A percentile compares a stretch with the other conserved stretches of the same genome.
Conservation (phyloP, 2,888 invertebrate species). For the Brachynemurus nebulosus region DNA sequence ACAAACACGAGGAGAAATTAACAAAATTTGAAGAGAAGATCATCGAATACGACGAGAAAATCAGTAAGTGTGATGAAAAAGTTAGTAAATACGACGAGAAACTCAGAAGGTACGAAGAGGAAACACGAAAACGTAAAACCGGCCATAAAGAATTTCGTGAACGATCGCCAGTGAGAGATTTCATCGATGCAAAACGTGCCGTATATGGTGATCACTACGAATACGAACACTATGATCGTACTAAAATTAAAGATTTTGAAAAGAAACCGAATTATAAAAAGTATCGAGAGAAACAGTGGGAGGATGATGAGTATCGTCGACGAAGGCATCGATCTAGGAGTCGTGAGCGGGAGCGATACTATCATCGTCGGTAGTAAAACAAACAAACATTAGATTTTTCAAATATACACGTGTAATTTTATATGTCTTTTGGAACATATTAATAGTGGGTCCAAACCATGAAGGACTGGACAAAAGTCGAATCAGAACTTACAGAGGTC, state of each 20-base stretch:
- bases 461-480: too few species aligned
- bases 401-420: too few species aligned
- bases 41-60: not conserved
- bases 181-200: not conserved
- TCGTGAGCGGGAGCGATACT: not conserved
- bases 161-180: not conserved
- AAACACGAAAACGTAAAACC: not conserved
- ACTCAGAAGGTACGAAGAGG: conserved; percentile 1
- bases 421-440: too few species aligned
- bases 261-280: not conserved
- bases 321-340: not conserved
- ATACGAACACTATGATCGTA: not conserved
- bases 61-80: not conserved
- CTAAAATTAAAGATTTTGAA: not conserved
- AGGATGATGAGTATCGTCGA: conserved; percentile 1
- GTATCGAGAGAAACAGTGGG: not conserved
- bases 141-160: not conserved
- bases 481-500: too few species aligned
- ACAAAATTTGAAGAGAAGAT: not conserved
- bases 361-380: conserved; percentile 2
- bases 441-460: too few species aligned
- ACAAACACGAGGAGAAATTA: not conserved
- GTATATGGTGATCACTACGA: not conserved
- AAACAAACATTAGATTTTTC: too few species aligned
- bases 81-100: not conserved